Base-by-base conservation (phyloP, 2,888 invertebrate genomes). In the Melanargia galathea region DNA sequence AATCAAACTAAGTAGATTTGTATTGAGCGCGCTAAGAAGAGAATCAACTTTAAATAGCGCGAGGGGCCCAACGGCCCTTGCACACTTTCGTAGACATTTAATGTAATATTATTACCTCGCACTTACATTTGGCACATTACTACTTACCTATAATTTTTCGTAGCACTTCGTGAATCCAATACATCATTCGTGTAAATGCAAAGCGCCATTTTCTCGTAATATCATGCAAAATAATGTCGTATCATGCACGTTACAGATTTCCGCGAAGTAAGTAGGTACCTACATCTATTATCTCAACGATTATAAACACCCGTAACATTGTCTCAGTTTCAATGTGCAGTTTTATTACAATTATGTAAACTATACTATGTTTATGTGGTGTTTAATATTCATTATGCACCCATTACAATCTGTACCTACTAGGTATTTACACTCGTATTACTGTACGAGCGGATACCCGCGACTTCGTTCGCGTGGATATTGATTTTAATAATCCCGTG, bases 141-240 rank as follows among this genome's bases (percentile, higher is more conserved):
- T 18, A 18, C 2, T 11, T 22, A 13, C 11, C 1, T 13, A 18
- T 6, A 46, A n/a, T 13, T 45, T 48, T 58, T 58, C 58, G 48
- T 58, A 58, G 35, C 48, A 48, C 35, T 48, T 48, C 35, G 46
- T 48, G 33, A 56, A 24, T 30, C 22, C 18, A 61, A 46, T 46
- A 30, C 18, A n/a, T 55, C 18, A n/a, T 55, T 60, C 54, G 48
- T 43, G 57, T 46, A 60, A 48, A 56, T 60, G 16, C 33, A 60
- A 56, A 60, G 46, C 24, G 16, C 38, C 33, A 49, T 48, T 11
- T 54, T 38, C 52, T 54, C 48, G 54, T 58, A 54, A 59, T 49
- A 59, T 24, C 58, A 62, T 58, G 58, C 61, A 62, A 62, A 38
- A 40, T 43, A 22, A 58, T 58, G 58, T 55, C 43, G 20, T 56